Evolutionary conservation across 2,113 vertebrate genomes (phyloP).

Genomic region (Pipa parva): DNA sequence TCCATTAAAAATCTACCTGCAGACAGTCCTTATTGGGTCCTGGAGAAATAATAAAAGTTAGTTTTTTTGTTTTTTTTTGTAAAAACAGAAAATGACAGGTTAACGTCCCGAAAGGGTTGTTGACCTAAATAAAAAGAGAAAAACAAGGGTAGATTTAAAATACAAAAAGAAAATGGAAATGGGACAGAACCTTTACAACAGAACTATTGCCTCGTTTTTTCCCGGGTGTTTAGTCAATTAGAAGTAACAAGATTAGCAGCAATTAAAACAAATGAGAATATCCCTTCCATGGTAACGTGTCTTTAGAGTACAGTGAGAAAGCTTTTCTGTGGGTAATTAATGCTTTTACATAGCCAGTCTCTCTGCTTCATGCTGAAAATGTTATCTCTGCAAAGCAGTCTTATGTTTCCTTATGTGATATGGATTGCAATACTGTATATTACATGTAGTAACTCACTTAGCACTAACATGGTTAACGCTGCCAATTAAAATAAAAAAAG

Average conservation of each 20-base stretch:
- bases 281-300: constrained; percentile 20
- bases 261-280: constrained; percentile 25
- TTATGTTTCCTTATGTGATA: not conserved
- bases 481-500: no score
- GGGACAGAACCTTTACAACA: not conserved
- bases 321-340: constrained; percentile 16
- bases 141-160: constrained; percentile 7
- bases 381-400: not conserved
- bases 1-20: no score
- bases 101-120: constrained; percentile 10
- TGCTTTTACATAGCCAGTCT: not conserved
- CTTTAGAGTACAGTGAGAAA: not conserved
- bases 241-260: constrained; percentile 23
- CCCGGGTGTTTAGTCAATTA: constrained; percentile 20
- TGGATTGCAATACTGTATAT: not conserved
- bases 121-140: constrained; percentile 9
- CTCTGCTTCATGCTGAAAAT: not conserved
- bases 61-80: no score
- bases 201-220: not conserved
- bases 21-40: no score
- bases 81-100: not conserved
- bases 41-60: no score
- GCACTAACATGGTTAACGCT: not conserved
- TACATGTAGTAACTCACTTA: not conserved
- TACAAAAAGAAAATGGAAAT: not conserved